A percentile compares a stretch with the other conserved stretches of the same genome.
Conservation (phyloP, 2,797 vertebrate species). For the Falco concolor region DNA sequence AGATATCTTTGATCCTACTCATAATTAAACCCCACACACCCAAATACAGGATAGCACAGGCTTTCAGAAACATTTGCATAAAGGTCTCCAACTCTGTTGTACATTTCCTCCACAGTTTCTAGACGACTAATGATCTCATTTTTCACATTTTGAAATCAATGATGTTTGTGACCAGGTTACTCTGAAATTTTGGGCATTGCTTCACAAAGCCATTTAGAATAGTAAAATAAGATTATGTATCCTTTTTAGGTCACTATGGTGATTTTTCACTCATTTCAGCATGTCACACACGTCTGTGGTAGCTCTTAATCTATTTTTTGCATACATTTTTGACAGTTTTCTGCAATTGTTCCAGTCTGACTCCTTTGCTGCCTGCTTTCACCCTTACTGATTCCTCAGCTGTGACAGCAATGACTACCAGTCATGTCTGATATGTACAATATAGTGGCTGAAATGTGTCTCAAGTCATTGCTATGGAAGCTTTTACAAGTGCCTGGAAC, state of each 20-base stretch:
- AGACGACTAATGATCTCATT: background rate
- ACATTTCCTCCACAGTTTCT: background rate
- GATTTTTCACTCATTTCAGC: background rate
- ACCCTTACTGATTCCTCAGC: background rate
- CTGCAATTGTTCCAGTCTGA: background rate
- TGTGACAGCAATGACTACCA: background rate
- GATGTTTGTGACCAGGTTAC: background rate
- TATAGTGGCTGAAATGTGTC: background rate
- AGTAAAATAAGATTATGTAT: background rate
- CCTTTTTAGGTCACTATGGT: background rate
- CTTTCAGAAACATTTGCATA: constrained; percentile 4
- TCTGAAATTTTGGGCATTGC: background rate
- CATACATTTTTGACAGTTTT: background rate
- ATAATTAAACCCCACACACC: constrained; percentile 33
- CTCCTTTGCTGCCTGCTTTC: constrained; percentile 5
- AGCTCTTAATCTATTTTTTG: constrained; percentile 1
- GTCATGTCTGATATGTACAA: background rate
- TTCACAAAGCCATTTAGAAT: constrained; percentile 1
- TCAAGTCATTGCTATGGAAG: background rate
- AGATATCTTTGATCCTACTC: constrained; percentile 56
- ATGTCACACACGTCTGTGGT: background rate
- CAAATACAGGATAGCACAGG: background rate
- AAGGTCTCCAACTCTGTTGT: background rate
- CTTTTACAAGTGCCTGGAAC: background rate
- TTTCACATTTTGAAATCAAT: background rate